A percentile compares a stretch with the other conserved stretches of the same genome.
phyloP scores from a whole-genome alignment of 2,113 vertebrate species.

The Cebidichthys violaceus region DNA sequence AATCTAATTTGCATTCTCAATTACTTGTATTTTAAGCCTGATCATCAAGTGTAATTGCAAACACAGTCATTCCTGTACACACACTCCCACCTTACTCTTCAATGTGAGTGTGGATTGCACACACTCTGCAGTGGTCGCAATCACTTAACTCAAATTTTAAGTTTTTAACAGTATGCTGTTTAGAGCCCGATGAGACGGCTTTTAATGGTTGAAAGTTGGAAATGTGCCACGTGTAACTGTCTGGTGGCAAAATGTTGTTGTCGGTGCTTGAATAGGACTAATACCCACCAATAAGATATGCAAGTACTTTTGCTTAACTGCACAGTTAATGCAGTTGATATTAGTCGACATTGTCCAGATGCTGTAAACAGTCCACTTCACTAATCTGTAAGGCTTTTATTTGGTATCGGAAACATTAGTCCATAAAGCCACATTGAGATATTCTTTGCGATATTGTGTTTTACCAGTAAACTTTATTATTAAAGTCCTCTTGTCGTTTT shows the following conservation, averaged over 20 bases:
- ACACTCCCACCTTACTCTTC: constrained; percentile 16
- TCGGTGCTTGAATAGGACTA: neutral
- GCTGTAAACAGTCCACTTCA: neutral
- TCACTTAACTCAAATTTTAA: constrained; percentile 31
- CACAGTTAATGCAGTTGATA: neutral
- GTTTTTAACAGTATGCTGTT: neutral
- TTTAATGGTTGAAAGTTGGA: neutral
- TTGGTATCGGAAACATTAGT: neutral
- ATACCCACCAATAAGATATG: neutral
- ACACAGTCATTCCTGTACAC: constrained; percentile 49
- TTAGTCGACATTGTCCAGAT: neutral
- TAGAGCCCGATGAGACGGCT: neutral
- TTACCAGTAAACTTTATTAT: constrained; percentile 13
- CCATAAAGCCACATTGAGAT: neutral
- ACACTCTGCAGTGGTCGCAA: constrained; percentile 31
- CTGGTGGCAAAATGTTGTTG: constrained; percentile 5
- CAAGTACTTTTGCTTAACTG: neutral
- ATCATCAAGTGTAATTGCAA: constrained; percentile 72
- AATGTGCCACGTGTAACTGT: neutral
- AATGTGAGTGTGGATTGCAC: constrained; percentile 3
- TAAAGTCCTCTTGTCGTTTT: constrained; percentile 17
- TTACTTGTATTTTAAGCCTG: constrained; percentile 70
- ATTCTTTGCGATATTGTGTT: neutral
- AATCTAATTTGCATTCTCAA: constrained; percentile 76
- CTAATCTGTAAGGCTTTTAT: neutral